Evolutionary conservation across 2,797 vertebrate species (phyloP).

Genomic region (Thunnus albacares): DNA sequence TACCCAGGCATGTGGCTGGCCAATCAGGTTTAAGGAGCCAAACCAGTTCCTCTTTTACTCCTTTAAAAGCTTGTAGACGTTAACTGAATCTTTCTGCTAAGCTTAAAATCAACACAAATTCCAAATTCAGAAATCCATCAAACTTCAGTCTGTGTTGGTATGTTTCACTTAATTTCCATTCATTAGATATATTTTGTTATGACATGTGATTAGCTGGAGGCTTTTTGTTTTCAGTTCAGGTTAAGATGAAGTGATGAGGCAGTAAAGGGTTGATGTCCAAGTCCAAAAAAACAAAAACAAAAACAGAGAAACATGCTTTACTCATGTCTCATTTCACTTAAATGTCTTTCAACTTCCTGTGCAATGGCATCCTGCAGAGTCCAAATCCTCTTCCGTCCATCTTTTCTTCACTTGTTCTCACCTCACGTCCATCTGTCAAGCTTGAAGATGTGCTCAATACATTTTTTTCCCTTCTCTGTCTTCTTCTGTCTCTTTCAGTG

Average conservation of each 20-base stretch:
- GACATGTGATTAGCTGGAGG: conserved; percentile 20
- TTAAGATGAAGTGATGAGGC: conserved; percentile 26
- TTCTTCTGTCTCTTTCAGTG: conserved; percentile 36
- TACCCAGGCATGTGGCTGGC: not conserved
- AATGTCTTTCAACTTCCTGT: conserved; percentile 33
- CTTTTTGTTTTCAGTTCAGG: conserved; percentile 31
- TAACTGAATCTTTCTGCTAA: conserved; percentile 5
- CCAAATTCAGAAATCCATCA: conserved; percentile 20
- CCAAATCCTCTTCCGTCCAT: conserved; percentile 26
- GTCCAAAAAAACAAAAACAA: conserved; percentile 21
- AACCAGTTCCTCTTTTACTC: conserved; percentile 11
- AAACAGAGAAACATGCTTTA: conserved; percentile 12
- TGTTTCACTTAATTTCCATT: conserved; percentile 27
- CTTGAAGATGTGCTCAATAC: not conserved
- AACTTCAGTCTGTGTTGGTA: conserved; percentile 17
- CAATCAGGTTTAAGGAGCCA: not conserved
- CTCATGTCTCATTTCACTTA: conserved; percentile 15
- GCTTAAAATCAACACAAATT: conserved; percentile 14
- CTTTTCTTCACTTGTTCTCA: conserved; percentile 32
- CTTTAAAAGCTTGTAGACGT: conserved; percentile 19
- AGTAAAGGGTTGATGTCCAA: conserved; percentile 22
- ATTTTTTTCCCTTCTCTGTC: conserved; percentile 23
- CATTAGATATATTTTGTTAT: conserved; percentile 9
- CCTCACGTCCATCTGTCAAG: conserved; percentile 22
- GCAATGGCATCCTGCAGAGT: conserved; percentile 37